Evolutionary conservation across 2,888 invertebrate species (phyloP), one percentile per base, ranked within the genome.

Genomic region (Scrobipalpa costella): DNA sequence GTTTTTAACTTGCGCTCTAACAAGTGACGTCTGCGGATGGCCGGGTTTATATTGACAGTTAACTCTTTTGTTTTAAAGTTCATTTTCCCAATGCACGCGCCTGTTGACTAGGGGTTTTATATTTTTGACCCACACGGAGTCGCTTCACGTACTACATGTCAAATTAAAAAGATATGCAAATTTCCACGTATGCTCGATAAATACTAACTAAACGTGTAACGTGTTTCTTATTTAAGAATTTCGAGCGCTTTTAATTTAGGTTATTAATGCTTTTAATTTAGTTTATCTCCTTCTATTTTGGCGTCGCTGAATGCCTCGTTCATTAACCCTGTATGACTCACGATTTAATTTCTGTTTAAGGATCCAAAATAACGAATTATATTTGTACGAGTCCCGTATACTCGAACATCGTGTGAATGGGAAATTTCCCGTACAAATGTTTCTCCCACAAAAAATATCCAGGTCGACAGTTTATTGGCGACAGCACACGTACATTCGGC

Each of bases 251-350:
- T 84, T 86, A 86, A 86, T 81, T 75, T 74, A 64, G 75, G 76
- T 86, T 89, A 87, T 88, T 84, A 83, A 84, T 84, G 84, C 80
- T 82, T 87, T 88, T 88, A 87, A 88, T 89, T 86, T 86, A 82
- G 78, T 84, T 86, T 84, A 86, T 86, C 83, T 85, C 81, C 75
- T 80, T 83, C 83, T 87, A 88, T 88, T 87, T 85, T 77, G 80
- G 84, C 75, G 74, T 80, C 78, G 73, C 75, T 75, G 78, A 76
- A 79, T 78, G 76, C 68, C 64, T 68, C 72, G 87, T 76, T 71
- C 88, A 74, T 82, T 88, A 86, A 88, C 84, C 85, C 71, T 78
- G 69, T 85, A 34, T 55, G 55, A 78, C 66, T 80, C 77, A 80
- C 72, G 66, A 40, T 63, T 63, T 79, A 73, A 77, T 74, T 73